phyloP scores from a whole-genome alignment of 2,113 vertebrate genomes.

The Carlito syrichta region DNA sequence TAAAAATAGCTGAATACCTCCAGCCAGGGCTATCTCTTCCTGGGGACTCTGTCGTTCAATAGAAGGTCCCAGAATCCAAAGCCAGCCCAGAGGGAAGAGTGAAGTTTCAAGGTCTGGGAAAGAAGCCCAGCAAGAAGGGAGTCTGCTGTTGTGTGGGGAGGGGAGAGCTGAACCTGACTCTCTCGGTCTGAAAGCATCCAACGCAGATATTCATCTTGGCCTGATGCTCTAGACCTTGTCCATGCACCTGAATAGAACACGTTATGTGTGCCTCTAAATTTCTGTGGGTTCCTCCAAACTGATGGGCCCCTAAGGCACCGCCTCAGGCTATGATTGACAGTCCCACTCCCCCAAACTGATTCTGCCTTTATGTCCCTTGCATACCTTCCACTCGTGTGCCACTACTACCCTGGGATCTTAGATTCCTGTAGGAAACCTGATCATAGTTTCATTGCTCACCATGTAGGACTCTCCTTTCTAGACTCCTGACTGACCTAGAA shows the following conservation, averaged over 20 bases:
- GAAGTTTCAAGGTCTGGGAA: constrained; percentile 50
- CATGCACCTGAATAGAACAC: not conserved
- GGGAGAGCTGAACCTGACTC: not conserved
- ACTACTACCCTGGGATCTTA: not conserved
- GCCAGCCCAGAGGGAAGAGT: constrained; percentile 5
- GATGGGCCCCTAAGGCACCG: not conserved
- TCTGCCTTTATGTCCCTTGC: not conserved
- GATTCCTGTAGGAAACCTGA: not conserved
- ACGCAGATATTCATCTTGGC: not conserved
- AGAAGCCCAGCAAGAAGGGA: not conserved
- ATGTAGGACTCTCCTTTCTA: not conserved
- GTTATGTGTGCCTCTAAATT: not conserved
- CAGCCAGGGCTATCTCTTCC: constrained; percentile 13
- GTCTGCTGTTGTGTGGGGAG: not conserved
- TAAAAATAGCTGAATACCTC: constrained; percentile 1
- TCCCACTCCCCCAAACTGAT: not conserved
- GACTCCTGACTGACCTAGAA: not conserved
- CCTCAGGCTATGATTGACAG: not conserved
- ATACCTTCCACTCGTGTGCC: not conserved
- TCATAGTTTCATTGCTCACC: not conserved
- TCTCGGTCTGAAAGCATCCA: not conserved
- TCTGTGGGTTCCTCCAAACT: not conserved
- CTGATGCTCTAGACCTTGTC: accelerated
- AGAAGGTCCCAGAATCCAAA: constrained; percentile 31
- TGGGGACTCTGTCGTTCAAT: not conserved